phyloP scores from a whole-genome alignment of 2,888 invertebrate genomes.

The Autographa gamma region DNA sequence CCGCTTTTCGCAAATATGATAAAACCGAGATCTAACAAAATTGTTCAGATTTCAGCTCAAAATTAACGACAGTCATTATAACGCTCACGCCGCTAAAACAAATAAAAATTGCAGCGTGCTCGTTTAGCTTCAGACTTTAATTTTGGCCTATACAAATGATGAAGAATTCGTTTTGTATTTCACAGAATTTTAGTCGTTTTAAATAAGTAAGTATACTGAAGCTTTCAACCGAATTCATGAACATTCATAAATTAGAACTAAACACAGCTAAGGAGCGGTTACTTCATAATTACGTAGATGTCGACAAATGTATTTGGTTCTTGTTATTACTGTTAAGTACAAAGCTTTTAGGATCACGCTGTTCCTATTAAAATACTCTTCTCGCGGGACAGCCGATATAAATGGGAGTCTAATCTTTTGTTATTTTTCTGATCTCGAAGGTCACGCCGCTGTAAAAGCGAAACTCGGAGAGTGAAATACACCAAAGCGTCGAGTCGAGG shows the following conservation, averaged over 20 bases:
- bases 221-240: slow-evolving; percentile 42
- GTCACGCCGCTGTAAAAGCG: slow-evolving; percentile 25
- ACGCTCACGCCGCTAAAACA: slow-evolving; percentile 65
- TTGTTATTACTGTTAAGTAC: slow-evolving; percentile 51
- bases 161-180: slow-evolving; percentile 44
- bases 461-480: slow-evolving; percentile 39
- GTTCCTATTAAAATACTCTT: slow-evolving; percentile 36
- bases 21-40: slow-evolving; percentile 67
- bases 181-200: slow-evolving; percentile 40
- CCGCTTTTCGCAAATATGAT: slow-evolving; percentile 60
- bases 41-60: slow-evolving; percentile 66
- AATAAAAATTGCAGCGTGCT: slow-evolving; percentile 68
- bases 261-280: slow-evolving; percentile 44
- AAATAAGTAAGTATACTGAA: slow-evolving; percentile 35
- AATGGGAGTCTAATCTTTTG: slow-evolving; percentile 48
- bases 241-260: slow-evolving; percentile 55
- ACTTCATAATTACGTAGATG: slow-evolving; percentile 52
- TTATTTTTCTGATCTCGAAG: slow-evolving; percentile 36
- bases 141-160: slow-evolving; percentile 53
- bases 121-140: slow-evolving; percentile 54
- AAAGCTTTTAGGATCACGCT: slow-evolving; percentile 48
- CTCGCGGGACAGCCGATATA: slow-evolving; percentile 35
- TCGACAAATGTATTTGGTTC: slow-evolving; percentile 41
- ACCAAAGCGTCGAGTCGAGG: slow-evolving; percentile 34
- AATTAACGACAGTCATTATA: slow-evolving; percentile 73